A percentile compares a stretch with the other conserved stretches of the same genome.
Evolutionary conservation across 2,888 invertebrate species (phyloP).

Genomic region (Lithophane ornitopus): DNA sequence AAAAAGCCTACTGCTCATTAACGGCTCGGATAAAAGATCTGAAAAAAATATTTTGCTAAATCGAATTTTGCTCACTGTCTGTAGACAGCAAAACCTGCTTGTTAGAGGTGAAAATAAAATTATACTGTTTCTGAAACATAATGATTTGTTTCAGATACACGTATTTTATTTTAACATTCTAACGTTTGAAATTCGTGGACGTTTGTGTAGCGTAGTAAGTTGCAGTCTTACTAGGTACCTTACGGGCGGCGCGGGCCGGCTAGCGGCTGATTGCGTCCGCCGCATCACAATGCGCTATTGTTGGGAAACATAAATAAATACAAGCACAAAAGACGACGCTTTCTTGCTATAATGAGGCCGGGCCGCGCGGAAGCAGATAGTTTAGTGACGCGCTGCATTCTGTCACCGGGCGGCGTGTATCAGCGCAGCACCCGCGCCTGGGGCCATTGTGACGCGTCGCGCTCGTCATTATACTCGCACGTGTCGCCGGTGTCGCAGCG

Average conservation of each 20-base stretch:
- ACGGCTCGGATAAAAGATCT: too few species aligned
- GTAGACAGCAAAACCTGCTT: too few species aligned
- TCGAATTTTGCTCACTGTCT: too few species aligned
- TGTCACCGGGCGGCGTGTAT: conserved; percentile 5
- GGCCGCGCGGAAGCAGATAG: conserved; percentile 53
- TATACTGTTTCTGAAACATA: too few species aligned
- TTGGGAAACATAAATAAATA: conserved; percentile 64
- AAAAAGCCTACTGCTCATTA: too few species aligned
- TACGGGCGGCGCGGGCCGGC: neutral
- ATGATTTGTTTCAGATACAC: too few species aligned
- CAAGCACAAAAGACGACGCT: conserved; percentile 63
- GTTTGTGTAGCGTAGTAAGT: neutral
- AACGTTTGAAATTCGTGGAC: neutral
- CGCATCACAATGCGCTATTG: conserved; percentile 69
- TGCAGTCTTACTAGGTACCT: too few species aligned
- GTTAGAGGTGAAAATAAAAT: too few species aligned
- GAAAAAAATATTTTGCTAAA: too few species aligned
- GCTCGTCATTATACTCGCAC: neutral
- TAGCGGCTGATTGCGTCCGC: conserved; percentile 65
- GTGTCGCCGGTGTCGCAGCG: neutral
- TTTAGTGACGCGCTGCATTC: conserved; percentile 45
- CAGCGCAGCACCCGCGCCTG: neutral
- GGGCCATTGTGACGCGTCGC: neutral
- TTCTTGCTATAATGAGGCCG: conserved; percentile 62
- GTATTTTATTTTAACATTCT: too few species aligned